phyloP scores from a whole-genome alignment of 2,888 invertebrate genomes.

The Microlaimidae sp. region DNA sequence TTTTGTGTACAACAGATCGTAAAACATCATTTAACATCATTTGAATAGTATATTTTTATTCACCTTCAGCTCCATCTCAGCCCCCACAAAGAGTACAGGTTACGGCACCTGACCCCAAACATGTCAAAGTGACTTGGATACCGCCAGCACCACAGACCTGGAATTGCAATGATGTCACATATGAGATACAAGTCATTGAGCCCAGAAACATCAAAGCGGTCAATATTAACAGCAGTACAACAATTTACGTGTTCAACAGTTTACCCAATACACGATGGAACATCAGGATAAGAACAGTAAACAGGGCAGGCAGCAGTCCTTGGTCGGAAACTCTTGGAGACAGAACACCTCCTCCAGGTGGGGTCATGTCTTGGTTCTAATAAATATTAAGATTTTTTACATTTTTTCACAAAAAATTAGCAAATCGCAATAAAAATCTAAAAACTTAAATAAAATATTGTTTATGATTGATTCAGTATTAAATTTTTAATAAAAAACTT shows the following conservation, averaged over 20 bases:
- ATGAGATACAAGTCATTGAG: constrained; percentile 16
- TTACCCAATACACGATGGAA: constrained; percentile 13
- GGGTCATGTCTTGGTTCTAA: too few relatives aligned
- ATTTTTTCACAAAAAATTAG: too few relatives aligned
- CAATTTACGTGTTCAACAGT: constrained; percentile 29
- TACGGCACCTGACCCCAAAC: constrained; percentile 24
- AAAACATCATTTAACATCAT: too few relatives aligned
- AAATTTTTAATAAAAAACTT: too few relatives aligned
- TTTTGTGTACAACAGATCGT: too few relatives aligned
- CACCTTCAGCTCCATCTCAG: constrained; percentile 27
- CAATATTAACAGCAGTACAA: constrained; percentile 23
- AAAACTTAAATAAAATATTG: too few relatives aligned
- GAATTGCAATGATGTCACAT: neutral
- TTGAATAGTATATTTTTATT: too few relatives aligned
- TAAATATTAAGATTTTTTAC: too few relatives aligned
- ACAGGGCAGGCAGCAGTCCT: constrained; percentile 12
- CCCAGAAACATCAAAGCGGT: constrained; percentile 21
- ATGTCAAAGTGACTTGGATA: constrained; percentile 25
- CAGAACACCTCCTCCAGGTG: constrained; percentile 17
- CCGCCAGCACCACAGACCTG: constrained; percentile 20
- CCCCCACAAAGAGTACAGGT: constrained; percentile 29
- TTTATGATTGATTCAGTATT: too few relatives aligned
- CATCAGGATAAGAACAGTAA: constrained; percentile 13
- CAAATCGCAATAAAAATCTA: too few relatives aligned
- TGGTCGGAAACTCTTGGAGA: constrained; percentile 6